These are phyloP conservation scores for Microctonus hyperodae DNA, from an alignment of 2,888 invertebrate species.

Conservation along the genomic window DNA sequence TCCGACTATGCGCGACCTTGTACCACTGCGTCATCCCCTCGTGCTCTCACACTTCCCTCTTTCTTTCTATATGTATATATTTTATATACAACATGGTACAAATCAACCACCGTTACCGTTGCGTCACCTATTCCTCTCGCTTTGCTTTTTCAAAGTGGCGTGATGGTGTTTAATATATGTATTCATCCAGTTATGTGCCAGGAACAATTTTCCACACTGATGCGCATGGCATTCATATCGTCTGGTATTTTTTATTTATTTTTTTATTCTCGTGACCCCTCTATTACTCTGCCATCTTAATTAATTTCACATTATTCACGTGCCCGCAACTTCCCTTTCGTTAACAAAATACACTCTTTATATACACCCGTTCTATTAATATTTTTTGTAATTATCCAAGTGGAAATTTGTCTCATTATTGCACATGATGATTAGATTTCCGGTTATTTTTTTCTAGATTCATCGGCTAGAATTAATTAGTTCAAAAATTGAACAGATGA, in stretches of 20 bases:
- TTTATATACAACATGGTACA: not conserved
- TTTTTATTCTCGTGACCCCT: not conserved
- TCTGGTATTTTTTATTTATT: conserved; percentile 13
- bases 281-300: conserved; percentile 40
- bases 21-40: conserved; percentile 38
- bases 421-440: too few relatives aligned
- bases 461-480: too few relatives aligned
- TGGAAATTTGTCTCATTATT: not conserved
- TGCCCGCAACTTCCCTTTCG: conserved; percentile 17
- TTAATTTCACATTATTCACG: conserved; percentile 42
- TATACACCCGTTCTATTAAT: not conserved
- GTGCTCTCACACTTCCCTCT: conserved; percentile 9
- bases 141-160: not conserved
- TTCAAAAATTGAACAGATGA: too few relatives aligned
- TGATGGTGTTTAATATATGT: conserved; percentile 19
- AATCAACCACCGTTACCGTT: conserved; percentile 5
- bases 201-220: conserved; percentile 40
- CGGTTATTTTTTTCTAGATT: too few relatives aligned
- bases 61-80: conserved; percentile 8
- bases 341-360: too few relatives aligned
- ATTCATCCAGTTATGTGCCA: conserved; percentile 4
- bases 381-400: not conserved
- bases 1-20: conserved; percentile 42
- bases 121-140: conserved; percentile 7
- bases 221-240: conserved; percentile 27